Conservation (phyloP, 2,888 invertebrate species). For the Rhagonycha lutea region DNA sequence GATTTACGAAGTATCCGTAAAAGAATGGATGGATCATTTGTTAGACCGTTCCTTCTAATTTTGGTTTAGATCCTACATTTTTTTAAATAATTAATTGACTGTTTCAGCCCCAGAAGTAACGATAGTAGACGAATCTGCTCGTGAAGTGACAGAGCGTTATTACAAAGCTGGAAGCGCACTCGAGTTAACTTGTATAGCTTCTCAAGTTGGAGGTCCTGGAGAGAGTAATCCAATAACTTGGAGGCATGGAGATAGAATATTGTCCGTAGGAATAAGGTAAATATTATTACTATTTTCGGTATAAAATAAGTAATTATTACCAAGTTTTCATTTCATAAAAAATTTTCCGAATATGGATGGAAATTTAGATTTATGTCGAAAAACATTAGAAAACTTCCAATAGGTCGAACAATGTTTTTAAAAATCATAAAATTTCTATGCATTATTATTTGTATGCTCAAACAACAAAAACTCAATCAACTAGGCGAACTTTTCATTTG, state of each 20-base stretch:
- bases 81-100: constrained; percentile 23
- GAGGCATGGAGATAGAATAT: constrained; percentile 59
- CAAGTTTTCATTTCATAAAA: background rate
- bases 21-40: constrained; percentile 9
- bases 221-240: constrained; percentile 55
- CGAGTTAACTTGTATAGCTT: constrained; percentile 60
- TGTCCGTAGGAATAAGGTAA: constrained; percentile 61
- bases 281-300: constrained; percentile 16
- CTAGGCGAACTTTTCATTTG: constrained; percentile 9
- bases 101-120: constrained; percentile 61
- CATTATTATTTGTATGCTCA: constrained; percentile 13
- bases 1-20: constrained; percentile 3
- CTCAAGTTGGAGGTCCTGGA: constrained; percentile 55
- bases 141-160: constrained; percentile 62
- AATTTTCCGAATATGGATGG: background rate
- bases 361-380: background rate
- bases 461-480: constrained; percentile 19
- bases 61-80: constrained; percentile 4
- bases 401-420: constrained; percentile 7
- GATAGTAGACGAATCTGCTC: constrained; percentile 64
- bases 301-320: background rate
- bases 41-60: constrained; percentile 12
- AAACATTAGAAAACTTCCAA: constrained; percentile 18
- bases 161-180: constrained; percentile 63
- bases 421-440: constrained; percentile 4